phyloP scores from a whole-genome alignment of 2,797 vertebrate species.

The Hypotaenidia okinawae region DNA sequence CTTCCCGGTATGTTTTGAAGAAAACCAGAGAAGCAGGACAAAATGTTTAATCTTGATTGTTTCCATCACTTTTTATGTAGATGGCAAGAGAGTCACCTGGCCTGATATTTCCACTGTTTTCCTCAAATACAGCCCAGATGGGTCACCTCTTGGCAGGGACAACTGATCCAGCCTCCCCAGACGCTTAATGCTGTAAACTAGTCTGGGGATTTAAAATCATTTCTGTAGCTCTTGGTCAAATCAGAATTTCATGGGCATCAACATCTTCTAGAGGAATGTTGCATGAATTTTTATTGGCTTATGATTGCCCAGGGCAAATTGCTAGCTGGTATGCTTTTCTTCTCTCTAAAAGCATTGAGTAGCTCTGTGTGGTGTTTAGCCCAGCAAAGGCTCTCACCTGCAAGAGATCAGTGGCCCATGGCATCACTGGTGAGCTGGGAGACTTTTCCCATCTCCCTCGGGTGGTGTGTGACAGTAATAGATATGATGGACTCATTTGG shows the following conservation, averaged over 20 bases:
- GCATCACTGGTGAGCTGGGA: not conserved
- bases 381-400: not conserved
- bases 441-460: not conserved
- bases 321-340: not conserved
- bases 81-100: not conserved
- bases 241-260: not conserved
- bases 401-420: not conserved
- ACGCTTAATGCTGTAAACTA: not conserved
- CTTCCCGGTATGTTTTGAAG: not conserved
- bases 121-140: not conserved
- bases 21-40: not conserved
- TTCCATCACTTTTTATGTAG: not conserved
- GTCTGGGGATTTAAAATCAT: not conserved
- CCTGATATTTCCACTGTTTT: not conserved
- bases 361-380: fast-evolving
- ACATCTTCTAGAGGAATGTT: not conserved
- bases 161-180: not conserved
- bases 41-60: not conserved
- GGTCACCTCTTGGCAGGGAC: not conserved
- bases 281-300: not conserved
- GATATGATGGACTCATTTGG: constrained; percentile 77
- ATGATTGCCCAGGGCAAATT: not conserved
- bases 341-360: not conserved
- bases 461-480: constrained; percentile 74
- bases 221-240: not conserved